These are phyloP conservation scores for Bombus picipes DNA, from an alignment of 1,140 invertebrate genomes.

Conservation along the genomic window DNA sequence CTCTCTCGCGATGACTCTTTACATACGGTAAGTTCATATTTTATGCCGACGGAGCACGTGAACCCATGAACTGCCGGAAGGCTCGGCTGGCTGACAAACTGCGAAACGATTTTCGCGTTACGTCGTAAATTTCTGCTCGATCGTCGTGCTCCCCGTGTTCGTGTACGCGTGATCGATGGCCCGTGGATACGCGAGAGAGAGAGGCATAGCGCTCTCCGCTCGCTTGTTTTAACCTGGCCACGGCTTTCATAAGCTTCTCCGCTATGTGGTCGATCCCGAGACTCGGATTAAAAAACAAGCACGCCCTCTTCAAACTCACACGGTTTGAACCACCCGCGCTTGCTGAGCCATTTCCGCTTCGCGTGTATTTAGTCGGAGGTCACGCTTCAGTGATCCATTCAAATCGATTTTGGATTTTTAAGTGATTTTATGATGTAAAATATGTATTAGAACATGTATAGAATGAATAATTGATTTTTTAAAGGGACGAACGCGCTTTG, in stretches of 20 bases:
- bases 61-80: slow-evolving; percentile 67
- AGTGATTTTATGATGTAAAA: too few relatives aligned
- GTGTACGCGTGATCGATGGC: slow-evolving; percentile 61
- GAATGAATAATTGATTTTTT: too few relatives aligned
- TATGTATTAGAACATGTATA: too few relatives aligned
- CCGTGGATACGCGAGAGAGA: slow-evolving; percentile 41
- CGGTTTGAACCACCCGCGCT: neutral
- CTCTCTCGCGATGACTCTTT: slow-evolving; percentile 59
- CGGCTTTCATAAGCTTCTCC: slow-evolving; percentile 56
- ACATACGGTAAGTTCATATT: slow-evolving; percentile 66
- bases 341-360: slow-evolving; percentile 33
- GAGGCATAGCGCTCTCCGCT: neutral
- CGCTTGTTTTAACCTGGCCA: slow-evolving; percentile 31
- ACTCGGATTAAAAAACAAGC: slow-evolving; percentile 55
- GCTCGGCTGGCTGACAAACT: slow-evolving; percentile 72
- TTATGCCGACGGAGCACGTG: slow-evolving; percentile 59
- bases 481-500: too few relatives aligned
- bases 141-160: slow-evolving; percentile 57
- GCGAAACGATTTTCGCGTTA: slow-evolving; percentile 74
- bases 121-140: slow-evolving; percentile 67
- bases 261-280: slow-evolving; percentile 47
- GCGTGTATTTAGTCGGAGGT: neutral
- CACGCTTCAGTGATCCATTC: too few relatives aligned
- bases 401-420: too few relatives aligned
- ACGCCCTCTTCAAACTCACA: neutral